These are phyloP conservation scores for Habrosyne pyritoides DNA, from an alignment of 2,888 invertebrate species.

Conservation along the genomic window DNA sequence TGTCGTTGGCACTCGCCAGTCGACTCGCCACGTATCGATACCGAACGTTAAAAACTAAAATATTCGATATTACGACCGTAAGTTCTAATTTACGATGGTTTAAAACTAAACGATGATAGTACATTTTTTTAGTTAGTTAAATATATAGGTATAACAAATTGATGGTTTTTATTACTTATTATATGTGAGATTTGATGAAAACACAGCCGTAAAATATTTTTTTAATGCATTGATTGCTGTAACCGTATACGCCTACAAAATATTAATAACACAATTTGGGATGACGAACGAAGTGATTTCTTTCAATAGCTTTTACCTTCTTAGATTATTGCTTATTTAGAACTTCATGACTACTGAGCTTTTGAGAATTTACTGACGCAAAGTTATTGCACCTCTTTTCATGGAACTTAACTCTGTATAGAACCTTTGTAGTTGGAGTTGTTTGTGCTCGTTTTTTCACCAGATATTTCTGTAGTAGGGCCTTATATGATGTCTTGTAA, in stretches of 20 bases:
- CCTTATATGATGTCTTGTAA: neutral
- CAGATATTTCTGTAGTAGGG: neutral
- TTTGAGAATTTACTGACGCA: too few species aligned
- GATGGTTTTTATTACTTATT: slow-evolving; percentile 48
- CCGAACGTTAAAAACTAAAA: slow-evolving; percentile 62
- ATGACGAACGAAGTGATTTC: neutral
- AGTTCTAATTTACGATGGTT: slow-evolving; percentile 76
- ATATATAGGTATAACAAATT: slow-evolving; percentile 53
- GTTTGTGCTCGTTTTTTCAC: neutral
- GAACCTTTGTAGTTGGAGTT: neutral
- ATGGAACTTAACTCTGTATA: neutral
- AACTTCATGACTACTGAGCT: neutral
- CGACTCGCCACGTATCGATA: slow-evolving; percentile 59
- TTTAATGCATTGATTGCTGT: slow-evolving; percentile 1
- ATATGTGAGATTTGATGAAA: slow-evolving; percentile 57
- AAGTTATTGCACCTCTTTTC: neutral
- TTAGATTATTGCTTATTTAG: neutral
- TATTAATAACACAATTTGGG: slow-evolving; percentile 1
- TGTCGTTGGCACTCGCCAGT: slow-evolving; percentile 31
- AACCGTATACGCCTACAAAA: neutral
- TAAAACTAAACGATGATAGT: slow-evolving; percentile 69
- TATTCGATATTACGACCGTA: slow-evolving; percentile 79
- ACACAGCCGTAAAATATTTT: slow-evolving; percentile 48
- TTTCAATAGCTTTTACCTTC: neutral
- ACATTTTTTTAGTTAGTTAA: slow-evolving; percentile 46